Base-by-base conservation (phyloP, 2,888 invertebrate genomes). In the Tridacna gigas region DNA sequence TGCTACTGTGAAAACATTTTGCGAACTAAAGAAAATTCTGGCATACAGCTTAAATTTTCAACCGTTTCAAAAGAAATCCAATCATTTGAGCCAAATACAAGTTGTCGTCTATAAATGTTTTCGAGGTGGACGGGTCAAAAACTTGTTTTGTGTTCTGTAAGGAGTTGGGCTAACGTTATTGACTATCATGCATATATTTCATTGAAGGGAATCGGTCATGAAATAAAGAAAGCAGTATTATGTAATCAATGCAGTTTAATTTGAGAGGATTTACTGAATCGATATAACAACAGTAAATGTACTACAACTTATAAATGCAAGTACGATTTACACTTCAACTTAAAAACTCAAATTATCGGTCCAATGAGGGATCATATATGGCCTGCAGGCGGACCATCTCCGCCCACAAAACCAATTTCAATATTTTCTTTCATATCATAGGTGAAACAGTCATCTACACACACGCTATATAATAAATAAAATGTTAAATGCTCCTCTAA, bases 301-400 rank as follows among this genome's bases (percentile, higher is more conserved):
- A 74, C 79, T 63, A 74, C 65, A 63, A 65, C 74, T 51, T 48
- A 63, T 51, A 47, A 37, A 37, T 15, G 79, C 25, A 22, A 65
- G 79, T 74, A 79, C 79, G 51, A 79, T 79, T 79, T 56, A 79
- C 79, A 61, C 37, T 63, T 71, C 47, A 56, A 51, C 45, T 65
- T 28, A 28, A 65, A 67, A 51, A 48, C 20, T 51, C 61, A 71
- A 56, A 28, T 63, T 25, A 74, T 28, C 1, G 37, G 83, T 88
- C 86, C 88, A 88, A 88, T 88, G 88, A 86, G 88, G 88, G 88
- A 84, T 88, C 86, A 88, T 88, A 65, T 65, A 79, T 76, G 80
- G 69, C 47, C 47, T 47, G 47, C 20, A 18, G 45, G 1, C 22
- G 65, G 63, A 25, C 28, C 45, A 56, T n/a, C 75, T 47, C 75